Conservation (phyloP, 2,888 invertebrate species). For the Stomorhina lunata region DNA sequence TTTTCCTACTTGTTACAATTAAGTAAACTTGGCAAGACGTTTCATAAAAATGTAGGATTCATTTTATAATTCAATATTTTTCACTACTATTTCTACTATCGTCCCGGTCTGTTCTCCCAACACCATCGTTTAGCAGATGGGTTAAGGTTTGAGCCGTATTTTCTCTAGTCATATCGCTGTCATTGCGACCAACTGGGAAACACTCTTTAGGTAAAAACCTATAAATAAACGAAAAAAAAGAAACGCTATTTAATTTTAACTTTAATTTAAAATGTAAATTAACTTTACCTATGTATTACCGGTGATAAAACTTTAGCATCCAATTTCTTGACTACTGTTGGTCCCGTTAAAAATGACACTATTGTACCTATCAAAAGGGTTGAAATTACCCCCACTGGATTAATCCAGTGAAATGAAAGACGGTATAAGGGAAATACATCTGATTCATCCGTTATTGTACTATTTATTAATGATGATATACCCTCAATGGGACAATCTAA, state of each 20-base stretch:
- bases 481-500: constrained; percentile 77
- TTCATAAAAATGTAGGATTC: neutral
- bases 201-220: constrained; percentile 77
- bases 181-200: constrained; percentile 67
- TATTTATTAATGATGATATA: constrained; percentile 64
- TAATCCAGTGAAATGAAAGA: constrained; percentile 90
- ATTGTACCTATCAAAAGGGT: constrained; percentile 86
- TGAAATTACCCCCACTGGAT: constrained; percentile 85
- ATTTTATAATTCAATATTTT: constrained; percentile 32
- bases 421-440: constrained; percentile 87
- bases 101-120: neutral
- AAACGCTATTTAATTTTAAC: neutral
- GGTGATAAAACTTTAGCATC: constrained; percentile 84
- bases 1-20: neutral
- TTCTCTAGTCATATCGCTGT: constrained; percentile 62
- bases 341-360: constrained; percentile 83
- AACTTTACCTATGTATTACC: constrained; percentile 81
- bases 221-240: neutral
- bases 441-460: constrained; percentile 80
- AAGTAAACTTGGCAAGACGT: constrained; percentile 43
- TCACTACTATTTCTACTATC: constrained; percentile 9
- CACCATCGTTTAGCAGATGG: constrained; percentile 63
- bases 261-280: neutral
- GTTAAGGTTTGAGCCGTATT: constrained; percentile 67
- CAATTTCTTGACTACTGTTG: constrained; percentile 80